Base-by-base conservation (phyloP, 2,797 vertebrate species). In the Platalea minor region DNA sequence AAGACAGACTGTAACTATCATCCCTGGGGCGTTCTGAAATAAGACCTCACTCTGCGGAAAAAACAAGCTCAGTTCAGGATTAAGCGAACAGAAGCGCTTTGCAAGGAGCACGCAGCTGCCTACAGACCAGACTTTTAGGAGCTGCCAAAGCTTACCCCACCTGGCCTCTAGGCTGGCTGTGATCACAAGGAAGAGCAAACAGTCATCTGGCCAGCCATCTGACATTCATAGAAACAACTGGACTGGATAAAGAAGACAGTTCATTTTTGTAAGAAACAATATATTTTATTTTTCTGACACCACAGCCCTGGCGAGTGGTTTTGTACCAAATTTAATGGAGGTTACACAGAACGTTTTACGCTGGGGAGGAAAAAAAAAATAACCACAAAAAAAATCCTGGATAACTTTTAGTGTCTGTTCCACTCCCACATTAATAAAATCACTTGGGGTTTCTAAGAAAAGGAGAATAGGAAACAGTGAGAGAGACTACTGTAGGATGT, bases 251-350 rank as follows among this genome's bases (percentile, higher is more conserved):
- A 97, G 93, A 82, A 80, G 76, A 96, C 97, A 85, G 94, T 91
- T 97, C 89, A 26, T 70, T 98, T 98, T 99, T 98, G 98, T 99
- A 99, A 98, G 98, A 99, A 99, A 99, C 99, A 99, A 99, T 99
- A 99, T 99, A 99, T 99, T 99, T 99, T 99, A 99, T 99, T 99
- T 99, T 99, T 99, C 99, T 99, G 99, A 99, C 99, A 99, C 98
- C 99, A 99, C 99, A 99, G 99, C 99, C 99, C 99, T 99, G 99
- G 99, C 98, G 98, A 99, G 99, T 99, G 99, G 99, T 99, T 99
- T 99, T 99, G 99, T 99, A 99, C 99, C 99, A 99, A 99, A 99
- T 99, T 99, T 99, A 99, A 99, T 99, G 99, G 98, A 99, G 98
- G 99, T 99, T 99, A 99, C 99, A 99, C 99, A 99, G 99, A 99